A percentile compares a stretch with the other conserved stretches of the same genome.
phyloP scores from a whole-genome alignment of 2,113 vertebrate genomes.

The Pygoscelis adeliae region DNA sequence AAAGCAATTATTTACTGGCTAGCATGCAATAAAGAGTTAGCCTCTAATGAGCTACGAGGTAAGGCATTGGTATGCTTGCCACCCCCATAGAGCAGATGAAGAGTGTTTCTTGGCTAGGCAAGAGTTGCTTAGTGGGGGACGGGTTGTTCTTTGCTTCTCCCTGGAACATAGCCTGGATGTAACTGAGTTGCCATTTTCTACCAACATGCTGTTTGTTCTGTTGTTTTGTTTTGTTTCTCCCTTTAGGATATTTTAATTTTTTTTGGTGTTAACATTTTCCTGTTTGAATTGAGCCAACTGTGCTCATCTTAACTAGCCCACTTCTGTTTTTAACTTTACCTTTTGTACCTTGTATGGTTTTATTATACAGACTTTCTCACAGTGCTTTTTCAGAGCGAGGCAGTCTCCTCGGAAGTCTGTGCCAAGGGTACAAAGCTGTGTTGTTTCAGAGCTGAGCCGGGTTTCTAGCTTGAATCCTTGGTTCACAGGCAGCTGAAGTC shows the following conservation, averaged over 20 bases:
- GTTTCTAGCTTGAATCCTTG: neutral
- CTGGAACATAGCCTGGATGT: neutral
- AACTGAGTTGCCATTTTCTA: neutral
- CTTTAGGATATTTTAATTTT: neutral
- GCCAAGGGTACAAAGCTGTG: neutral
- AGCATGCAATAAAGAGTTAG: neutral
- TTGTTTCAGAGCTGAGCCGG: neutral
- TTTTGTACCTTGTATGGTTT: neutral
- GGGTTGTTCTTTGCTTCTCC: neutral
- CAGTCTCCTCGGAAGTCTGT: neutral
- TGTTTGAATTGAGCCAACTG: neutral
- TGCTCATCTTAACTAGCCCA: neutral
- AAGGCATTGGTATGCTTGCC: neutral
- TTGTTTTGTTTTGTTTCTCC: neutral
- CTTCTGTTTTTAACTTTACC: neutral
- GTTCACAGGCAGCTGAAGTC: neutral
- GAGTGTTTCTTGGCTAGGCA: neutral
- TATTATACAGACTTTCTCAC: neutral
- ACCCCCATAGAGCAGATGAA: neutral
- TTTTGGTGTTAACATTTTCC: neutral
- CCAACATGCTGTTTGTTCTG: neutral
- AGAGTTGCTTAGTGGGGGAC: neutral
- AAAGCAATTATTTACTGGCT: neutral
- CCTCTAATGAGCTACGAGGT: neutral
- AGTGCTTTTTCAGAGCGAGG: neutral